These are phyloP conservation scores for Echinometra lucunter DNA, from an alignment of 53 echinoderm and acorn worm genomes.

Conservation along the genomic window DNA sequence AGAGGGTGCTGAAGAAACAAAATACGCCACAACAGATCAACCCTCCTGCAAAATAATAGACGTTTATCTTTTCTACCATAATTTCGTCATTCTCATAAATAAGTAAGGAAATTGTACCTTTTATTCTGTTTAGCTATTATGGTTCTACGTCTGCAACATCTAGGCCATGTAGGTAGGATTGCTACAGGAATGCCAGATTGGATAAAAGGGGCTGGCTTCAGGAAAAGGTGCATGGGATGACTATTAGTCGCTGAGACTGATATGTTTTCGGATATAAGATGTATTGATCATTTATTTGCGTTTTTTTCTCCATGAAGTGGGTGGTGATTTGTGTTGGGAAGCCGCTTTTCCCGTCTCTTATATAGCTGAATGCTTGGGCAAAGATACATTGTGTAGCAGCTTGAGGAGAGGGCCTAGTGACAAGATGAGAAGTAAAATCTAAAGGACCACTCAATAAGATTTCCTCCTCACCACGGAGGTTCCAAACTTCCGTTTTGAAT, in stretches of 20 bases:
- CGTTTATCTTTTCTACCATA: not conserved
- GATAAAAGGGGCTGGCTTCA: not conserved
- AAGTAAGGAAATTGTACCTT: not conserved
- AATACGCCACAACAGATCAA: not conserved
- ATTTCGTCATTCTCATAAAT: not conserved
- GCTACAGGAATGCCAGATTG: not conserved
- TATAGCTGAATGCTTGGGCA: not conserved
- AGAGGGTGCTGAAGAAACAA: not conserved
- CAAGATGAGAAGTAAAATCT: not conserved
- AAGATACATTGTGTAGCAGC: slow-evolving; percentile 15
- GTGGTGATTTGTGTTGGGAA: not conserved
- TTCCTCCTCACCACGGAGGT: not conserved
- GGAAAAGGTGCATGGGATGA: not conserved
- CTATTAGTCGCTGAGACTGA: not conserved
- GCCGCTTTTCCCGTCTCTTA: not conserved
- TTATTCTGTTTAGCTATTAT: not conserved
- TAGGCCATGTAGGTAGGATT: not conserved
- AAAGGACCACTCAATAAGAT: slow-evolving; percentile 18
- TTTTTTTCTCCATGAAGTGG: not conserved
- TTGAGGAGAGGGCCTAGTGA: not conserved
- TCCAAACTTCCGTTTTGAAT: slow-evolving; percentile 32
- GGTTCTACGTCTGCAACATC: no score
- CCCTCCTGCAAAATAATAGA: not conserved
- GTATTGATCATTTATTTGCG: not conserved
- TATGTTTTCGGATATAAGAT: not conserved